A percentile compares a stretch with the other conserved stretches of the same genome.
These are phyloP conservation scores for Capreolus pygargus DNA, from an alignment of 2,113 vertebrate genomes.

Conservation along the genomic window DNA sequence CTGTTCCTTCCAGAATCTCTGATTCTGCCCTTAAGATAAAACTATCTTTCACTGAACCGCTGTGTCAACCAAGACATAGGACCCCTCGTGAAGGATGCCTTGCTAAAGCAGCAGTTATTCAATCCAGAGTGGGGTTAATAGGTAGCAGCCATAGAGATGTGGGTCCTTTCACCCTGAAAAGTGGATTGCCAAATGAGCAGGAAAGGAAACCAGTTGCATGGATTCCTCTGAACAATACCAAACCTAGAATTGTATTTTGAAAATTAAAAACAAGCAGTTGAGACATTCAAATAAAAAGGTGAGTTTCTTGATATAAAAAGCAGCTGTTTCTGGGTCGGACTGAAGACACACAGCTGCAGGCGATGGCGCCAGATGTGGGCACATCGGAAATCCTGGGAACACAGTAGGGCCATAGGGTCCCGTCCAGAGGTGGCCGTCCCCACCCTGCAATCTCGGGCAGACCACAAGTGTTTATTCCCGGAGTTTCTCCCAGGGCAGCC, in stretches of 20 bases:
- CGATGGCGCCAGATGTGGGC: not conserved
- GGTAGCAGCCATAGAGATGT: rapidly evolving
- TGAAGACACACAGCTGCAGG: not conserved
- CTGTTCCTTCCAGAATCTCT: not conserved
- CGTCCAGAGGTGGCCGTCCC: rapidly evolving
- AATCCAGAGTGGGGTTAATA: not conserved
- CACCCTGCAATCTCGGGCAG: rapidly evolving
- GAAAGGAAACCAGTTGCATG: not conserved
- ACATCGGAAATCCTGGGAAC: rapidly evolving
- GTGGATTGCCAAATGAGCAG: not conserved
- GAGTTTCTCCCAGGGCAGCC: not conserved
- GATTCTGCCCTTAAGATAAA: not conserved
- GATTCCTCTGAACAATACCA: not conserved
- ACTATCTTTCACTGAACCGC: not conserved
- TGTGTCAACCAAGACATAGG: not conserved
- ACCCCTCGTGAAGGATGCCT: not conserved
- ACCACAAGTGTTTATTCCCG: rapidly evolving
- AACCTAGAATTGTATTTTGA: not conserved
- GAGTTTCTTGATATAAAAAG: not conserved
- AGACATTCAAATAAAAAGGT: not conserved
- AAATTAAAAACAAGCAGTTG: not conserved
- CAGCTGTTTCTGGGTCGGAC: not conserved
- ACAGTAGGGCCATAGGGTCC: rapidly evolving
- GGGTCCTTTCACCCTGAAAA: not conserved
- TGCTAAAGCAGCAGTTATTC: rapidly evolving